Conservation (phyloP, 2,113 vertebrate species). For the Coryphaenoides rupestris region DNA sequence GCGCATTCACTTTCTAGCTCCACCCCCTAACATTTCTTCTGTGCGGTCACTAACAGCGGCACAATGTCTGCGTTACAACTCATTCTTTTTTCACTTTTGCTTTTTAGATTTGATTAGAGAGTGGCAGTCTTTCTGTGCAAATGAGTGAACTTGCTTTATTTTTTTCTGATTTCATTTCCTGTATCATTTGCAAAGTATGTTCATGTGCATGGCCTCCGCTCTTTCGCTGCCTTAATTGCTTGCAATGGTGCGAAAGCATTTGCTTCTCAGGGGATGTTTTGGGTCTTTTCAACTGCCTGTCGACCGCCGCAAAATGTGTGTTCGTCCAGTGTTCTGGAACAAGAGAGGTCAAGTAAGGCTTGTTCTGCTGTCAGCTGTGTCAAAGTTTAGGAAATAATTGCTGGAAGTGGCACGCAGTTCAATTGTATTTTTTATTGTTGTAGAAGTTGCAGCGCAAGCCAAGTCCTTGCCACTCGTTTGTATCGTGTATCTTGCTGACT, state of each 20-base stretch:
- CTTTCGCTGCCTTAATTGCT: slow-evolving; percentile 44
- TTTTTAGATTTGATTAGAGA: slow-evolving; percentile 7
- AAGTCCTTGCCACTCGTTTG: slow-evolving; percentile 2
- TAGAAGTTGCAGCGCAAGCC: not conserved
- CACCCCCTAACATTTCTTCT: slow-evolving; percentile 43
- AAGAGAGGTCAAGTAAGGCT: not conserved
- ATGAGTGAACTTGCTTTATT: no score
- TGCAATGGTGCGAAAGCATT: slow-evolving; percentile 16
- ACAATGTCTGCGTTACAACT: slow-evolving; percentile 25
- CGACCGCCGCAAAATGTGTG: not conserved
- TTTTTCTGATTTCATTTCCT: no score
- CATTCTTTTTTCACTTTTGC: no score
- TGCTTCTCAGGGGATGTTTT: not conserved
- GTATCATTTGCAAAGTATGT: not conserved
- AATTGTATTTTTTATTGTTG: not conserved
- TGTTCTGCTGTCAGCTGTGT: not conserved
- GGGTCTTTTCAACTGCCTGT: not conserved
- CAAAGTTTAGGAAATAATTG: not conserved
- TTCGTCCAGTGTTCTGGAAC: not conserved
- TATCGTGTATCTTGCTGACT: not conserved
- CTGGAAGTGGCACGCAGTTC: not conserved
- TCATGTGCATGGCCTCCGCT: not conserved
- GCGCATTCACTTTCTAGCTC: slow-evolving; percentile 34
- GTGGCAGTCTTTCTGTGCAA: not conserved
- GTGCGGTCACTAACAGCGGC: slow-evolving; percentile 39